Conservation (phyloP, 92 coral and sea anemone species). For the Porites cylindrica region DNA sequence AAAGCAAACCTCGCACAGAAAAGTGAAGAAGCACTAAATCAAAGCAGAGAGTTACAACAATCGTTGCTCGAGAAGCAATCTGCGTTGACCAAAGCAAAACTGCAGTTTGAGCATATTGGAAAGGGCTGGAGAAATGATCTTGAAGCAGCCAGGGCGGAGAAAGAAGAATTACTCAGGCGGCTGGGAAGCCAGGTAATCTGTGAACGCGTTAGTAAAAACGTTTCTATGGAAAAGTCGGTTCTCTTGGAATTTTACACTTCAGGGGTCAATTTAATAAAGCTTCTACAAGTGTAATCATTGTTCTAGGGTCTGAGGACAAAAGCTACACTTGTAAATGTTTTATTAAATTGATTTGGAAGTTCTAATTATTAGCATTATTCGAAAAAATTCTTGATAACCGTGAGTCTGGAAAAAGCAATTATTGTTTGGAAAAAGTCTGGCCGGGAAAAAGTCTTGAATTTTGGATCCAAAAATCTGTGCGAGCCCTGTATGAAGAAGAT, state of each 20-base stretch:
- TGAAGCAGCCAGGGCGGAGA: constrained; percentile 81
- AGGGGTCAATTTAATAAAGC: not conserved
- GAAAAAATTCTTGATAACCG: too few relatives aligned
- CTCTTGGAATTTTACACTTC: not conserved
- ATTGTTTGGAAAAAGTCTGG: too few relatives aligned
- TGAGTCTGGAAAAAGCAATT: too few relatives aligned
- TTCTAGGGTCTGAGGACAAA: too few relatives aligned
- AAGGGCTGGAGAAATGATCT: constrained; percentile 93
- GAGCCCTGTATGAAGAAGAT: too few relatives aligned
- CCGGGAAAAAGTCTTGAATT: too few relatives aligned
- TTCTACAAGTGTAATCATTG: too few relatives aligned
- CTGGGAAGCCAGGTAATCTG: constrained; percentile 39
- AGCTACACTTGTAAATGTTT: too few relatives aligned
- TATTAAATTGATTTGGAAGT: too few relatives aligned
- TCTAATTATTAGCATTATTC: too few relatives aligned
- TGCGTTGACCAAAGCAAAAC: constrained; percentile 74
- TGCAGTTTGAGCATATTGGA: constrained; percentile 96
- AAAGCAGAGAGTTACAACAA: constrained; percentile 70
- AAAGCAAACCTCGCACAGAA: constrained; percentile 75
- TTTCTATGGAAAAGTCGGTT: not conserved
- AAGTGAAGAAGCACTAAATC: constrained; percentile 71
- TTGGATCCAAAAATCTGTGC: too few relatives aligned
- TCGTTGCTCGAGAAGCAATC: constrained; percentile 81
- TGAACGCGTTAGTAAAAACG: not conserved
- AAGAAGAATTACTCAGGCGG: constrained; percentile 65